Evolutionary conservation across 2,797 vertebrate species (phyloP).

Genomic region (Bucorvus abyssinicus): DNA sequence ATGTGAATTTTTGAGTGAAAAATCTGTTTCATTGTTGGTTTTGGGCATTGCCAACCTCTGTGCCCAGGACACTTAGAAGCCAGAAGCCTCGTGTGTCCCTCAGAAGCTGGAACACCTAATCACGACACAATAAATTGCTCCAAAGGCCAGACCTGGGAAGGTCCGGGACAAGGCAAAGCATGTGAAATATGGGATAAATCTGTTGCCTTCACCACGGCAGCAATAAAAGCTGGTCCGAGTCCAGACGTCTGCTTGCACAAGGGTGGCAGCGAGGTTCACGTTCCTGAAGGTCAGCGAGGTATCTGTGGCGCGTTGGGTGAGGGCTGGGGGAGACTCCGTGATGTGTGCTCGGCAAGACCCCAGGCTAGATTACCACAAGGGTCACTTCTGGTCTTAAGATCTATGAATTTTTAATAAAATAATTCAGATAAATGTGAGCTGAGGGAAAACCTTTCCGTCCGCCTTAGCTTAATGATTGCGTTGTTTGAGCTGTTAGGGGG

Average conservation of each 20-base stretch:
- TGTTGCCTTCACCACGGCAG: neutral
- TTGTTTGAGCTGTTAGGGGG: neutral
- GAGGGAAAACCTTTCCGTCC: neutral
- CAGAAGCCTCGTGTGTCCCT: neutral
- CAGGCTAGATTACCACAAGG: neutral
- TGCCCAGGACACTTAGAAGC: neutral
- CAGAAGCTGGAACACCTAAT: neutral
- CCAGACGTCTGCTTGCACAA: neutral
- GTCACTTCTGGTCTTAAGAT: neutral
- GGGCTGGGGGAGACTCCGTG: neutral
- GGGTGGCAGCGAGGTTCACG: rapidly evolving
- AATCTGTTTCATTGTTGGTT: neutral
- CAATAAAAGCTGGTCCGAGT: neutral
- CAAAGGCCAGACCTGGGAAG: neutral
- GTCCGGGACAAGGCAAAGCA: neutral
- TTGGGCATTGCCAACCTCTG: neutral
- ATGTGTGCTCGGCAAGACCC: neutral
- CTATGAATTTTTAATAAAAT: neutral
- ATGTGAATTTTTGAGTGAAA: neutral
- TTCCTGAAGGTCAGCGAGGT: neutral
- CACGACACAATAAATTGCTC: neutral
- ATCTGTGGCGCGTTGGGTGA: neutral
- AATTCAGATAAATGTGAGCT: neutral
- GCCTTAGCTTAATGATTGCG: neutral
- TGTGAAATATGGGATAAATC: rapidly evolving